Evolutionary conservation across 2,113 vertebrate species (phyloP).

Genomic region (Thryonomys swinderianus): DNA sequence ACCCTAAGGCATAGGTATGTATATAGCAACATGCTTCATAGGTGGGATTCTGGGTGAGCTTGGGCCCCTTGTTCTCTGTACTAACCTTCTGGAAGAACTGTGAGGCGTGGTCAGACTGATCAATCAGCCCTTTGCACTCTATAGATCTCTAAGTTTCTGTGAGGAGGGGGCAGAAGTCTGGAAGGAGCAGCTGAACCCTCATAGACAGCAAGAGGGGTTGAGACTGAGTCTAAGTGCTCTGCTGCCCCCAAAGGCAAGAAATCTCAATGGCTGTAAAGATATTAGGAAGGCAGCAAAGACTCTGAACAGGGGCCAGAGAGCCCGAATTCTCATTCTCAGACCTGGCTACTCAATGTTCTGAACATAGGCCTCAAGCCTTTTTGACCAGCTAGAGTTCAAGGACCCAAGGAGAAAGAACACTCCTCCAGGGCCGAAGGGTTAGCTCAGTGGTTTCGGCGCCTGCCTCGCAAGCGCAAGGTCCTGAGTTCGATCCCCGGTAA

Average conservation of each 20-base stretch:
- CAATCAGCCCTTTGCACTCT: neutral
- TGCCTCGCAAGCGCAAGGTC: too few relatives aligned
- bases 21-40: neutral
- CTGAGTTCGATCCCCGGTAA: too few relatives aligned
- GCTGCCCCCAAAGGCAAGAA: neutral
- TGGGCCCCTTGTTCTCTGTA: too few relatives aligned
- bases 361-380: neutral
- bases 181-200: neutral
- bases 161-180: neutral
- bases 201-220: neutral
- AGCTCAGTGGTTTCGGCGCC: too few relatives aligned
- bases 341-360: neutral
- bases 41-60: neutral
- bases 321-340: neutral
- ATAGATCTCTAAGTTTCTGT: neutral
- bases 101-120: neutral
- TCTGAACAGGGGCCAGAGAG: neutral
- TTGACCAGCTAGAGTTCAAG: neutral
- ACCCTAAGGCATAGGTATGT: neutral
- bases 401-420: fast-evolving
- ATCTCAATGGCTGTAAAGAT: neutral
- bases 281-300: neutral
- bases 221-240: neutral
- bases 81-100: neutral
- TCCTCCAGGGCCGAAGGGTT: too few relatives aligned